Conservation (phyloP, 2,888 invertebrate genomes). For the Osmoderma eremita region DNA sequence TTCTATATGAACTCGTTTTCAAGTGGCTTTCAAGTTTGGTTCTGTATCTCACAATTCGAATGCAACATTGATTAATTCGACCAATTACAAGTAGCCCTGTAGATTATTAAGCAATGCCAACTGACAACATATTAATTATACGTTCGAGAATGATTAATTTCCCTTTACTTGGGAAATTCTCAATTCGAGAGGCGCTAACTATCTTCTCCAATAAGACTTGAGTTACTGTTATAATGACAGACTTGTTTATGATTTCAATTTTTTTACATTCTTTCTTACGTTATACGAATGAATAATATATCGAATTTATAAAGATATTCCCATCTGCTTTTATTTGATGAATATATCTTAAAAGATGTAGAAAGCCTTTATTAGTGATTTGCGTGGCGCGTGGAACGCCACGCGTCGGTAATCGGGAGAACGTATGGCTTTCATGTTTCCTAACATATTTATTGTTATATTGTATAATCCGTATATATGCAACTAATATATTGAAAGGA, state of each 20-base stretch:
- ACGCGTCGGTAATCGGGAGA: too few species aligned
- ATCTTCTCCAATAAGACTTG: slow-evolving; percentile 3
- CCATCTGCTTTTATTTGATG: too few species aligned
- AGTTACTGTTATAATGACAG: slow-evolving; percentile 8
- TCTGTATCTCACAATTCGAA: neutral
- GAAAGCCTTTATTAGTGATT: too few species aligned
- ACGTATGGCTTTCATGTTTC: too few species aligned
- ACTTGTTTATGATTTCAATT: neutral
- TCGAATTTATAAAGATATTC: neutral
- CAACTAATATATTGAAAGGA: too few species aligned
- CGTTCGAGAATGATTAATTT: slow-evolving; percentile 15
- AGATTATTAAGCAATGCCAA: slow-evolving; percentile 13
- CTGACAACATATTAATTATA: slow-evolving; percentile 15
- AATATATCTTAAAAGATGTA: too few species aligned
- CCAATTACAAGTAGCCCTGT: slow-evolving; percentile 13
- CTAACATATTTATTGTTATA: too few species aligned
- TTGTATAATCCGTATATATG: too few species aligned
- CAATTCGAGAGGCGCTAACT: slow-evolving; percentile 12
- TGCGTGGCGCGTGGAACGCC: too few species aligned
- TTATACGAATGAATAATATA: neutral
- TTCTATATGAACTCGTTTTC: too few species aligned
- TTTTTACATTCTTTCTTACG: neutral
- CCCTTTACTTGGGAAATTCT: slow-evolving; percentile 6
- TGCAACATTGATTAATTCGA: slow-evolving; percentile 14
- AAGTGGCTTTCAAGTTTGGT: too few species aligned